A percentile compares a stretch with the other conserved stretches of the same genome.
phyloP scores from a whole-genome alignment of 2,113 vertebrate genomes.

The Corythornis madagascariensis region DNA sequence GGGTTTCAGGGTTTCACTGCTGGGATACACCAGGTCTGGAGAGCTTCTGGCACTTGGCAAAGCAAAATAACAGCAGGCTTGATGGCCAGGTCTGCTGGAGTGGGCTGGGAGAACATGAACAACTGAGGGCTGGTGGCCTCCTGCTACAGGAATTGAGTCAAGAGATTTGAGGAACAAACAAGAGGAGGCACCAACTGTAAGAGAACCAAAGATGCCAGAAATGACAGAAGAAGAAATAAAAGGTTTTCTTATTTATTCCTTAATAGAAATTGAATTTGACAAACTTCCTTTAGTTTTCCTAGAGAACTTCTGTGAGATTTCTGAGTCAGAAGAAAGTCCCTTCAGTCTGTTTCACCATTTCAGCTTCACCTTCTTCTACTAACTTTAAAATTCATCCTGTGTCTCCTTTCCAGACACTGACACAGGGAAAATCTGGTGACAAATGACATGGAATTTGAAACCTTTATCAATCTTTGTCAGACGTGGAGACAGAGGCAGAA shows the following conservation, averaged over 20 bases:
- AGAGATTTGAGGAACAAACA: background rate
- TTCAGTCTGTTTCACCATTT: background rate
- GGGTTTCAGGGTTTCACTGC: background rate
- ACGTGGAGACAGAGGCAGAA: background rate
- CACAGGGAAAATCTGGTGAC: background rate
- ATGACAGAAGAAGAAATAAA: background rate
- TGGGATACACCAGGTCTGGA: background rate
- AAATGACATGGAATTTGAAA: background rate
- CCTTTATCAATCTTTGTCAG: fast-evolving
- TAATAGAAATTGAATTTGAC: background rate
- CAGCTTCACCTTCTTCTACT: background rate
- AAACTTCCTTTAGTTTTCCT: fast-evolving
- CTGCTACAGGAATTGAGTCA: background rate
- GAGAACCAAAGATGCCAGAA: background rate
- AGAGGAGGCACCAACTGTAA: background rate
- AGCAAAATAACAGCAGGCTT: background rate
- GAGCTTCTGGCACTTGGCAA: background rate
- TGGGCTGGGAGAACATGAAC: background rate
- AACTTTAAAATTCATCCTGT: background rate
- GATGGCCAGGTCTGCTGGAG: background rate
- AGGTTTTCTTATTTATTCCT: background rate
- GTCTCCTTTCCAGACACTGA: background rate
- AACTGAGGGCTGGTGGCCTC: background rate
- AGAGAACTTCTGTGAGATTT: background rate
- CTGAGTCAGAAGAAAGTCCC: background rate